Conservation (phyloP, 2,797 vertebrate species). For the Yasuhikotakia modesta region DNA sequence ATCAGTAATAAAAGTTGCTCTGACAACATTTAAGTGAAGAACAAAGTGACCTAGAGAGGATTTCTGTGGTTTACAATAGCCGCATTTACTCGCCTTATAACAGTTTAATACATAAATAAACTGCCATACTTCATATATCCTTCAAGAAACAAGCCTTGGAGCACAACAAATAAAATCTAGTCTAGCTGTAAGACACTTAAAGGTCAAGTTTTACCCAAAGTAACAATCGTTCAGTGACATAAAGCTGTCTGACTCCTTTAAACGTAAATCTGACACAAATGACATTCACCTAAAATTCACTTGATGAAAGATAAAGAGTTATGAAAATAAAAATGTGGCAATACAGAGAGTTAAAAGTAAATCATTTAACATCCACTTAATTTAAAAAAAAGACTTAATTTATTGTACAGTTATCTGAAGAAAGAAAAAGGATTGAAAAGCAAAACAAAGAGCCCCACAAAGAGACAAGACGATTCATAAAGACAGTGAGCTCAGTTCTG, state of each 20-base stretch:
- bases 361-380: not conserved
- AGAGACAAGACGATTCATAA: not conserved
- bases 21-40: not conserved
- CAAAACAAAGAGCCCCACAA: not conserved
- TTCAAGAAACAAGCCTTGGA: conserved; percentile 29
- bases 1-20: not conserved
- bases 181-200: conserved; percentile 48
- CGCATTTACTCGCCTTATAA: no score
- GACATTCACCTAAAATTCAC: conserved; percentile 15
- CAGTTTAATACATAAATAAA: conserved; percentile 53
- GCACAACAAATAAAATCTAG: not conserved
- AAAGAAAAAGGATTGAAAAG: not conserved
- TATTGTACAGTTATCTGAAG: not conserved
- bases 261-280: conserved; percentile 42
- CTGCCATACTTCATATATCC: conserved; percentile 42
- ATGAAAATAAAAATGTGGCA: no score
- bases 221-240: conserved; percentile 22
- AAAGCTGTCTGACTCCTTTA: conserved; percentile 24
- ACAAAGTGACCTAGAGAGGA: not conserved
- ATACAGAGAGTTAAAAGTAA: no score
- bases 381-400: not conserved
- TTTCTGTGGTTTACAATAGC: no score
- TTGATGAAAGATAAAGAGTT: no score
- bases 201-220: conserved; percentile 35
- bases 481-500: not conserved